These are phyloP conservation scores for Rhizoglyphus robini DNA, from an alignment of 1,140 invertebrate genomes.

Conservation along the genomic window DNA sequence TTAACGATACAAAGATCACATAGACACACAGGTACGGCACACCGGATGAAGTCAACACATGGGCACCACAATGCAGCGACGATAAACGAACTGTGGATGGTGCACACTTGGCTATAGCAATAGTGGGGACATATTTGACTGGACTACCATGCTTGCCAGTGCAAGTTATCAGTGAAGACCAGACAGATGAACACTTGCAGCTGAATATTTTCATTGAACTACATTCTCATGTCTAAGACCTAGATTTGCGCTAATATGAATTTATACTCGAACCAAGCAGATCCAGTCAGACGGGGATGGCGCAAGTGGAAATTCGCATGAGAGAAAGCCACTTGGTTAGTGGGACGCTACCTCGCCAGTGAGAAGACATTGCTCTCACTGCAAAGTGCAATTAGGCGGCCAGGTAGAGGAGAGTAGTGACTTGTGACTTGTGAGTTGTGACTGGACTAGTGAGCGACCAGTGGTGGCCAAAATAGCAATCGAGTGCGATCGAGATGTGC, in stretches of 20 bases:
- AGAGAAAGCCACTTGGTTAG: not conserved
- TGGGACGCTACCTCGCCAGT: not conserved
- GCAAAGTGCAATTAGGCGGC: no score
- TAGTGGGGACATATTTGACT: no score
- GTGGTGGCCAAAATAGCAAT: not conserved
- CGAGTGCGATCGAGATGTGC: not conserved
- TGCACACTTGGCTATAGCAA: no score
- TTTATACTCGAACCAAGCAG: not conserved
- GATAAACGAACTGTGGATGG: no score
- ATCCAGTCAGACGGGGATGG: constrained; percentile 5
- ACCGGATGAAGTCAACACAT: no score
- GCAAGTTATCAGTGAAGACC: not conserved
- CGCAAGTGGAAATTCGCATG: not conserved
- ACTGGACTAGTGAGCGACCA: no score
- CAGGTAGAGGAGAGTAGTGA: not conserved
- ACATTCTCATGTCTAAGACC: constrained; percentile 14
- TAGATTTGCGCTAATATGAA: constrained; percentile 12
- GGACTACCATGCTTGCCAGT: not conserved
- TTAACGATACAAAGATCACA: no score
- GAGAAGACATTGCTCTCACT: constrained; percentile 3
- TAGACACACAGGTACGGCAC: no score
- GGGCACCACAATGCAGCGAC: no score
- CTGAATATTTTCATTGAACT: not conserved
- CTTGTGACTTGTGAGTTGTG: no score
- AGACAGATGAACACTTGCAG: no score